phyloP scores from a whole-genome alignment of 2,888 invertebrate species.

The Caenorhabditis sinica region DNA sequence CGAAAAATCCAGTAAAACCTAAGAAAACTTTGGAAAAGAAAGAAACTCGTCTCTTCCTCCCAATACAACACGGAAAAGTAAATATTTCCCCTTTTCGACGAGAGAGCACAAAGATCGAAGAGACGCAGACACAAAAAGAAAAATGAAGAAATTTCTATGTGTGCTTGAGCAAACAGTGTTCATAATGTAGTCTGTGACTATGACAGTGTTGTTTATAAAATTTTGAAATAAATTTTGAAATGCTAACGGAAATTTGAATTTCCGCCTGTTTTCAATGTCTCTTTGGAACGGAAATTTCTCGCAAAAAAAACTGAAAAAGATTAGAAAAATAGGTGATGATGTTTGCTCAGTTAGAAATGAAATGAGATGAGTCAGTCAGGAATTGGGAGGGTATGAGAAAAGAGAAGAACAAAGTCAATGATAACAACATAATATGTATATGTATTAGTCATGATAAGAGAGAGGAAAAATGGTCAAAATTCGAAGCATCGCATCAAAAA shows the following conservation, averaged over 20 bases:
- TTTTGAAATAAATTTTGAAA: not conserved
- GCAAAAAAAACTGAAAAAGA: not conserved
- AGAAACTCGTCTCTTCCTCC: not conserved
- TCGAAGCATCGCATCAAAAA: too few relatives aligned
- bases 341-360: not conserved
- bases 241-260: not conserved
- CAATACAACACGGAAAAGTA: conserved; percentile 3
- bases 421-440: too few relatives aligned
- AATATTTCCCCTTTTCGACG: not conserved
- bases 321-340: not conserved
- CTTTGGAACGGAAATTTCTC: not conserved
- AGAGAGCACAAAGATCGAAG: not conserved
- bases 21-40: conserved; percentile 1
- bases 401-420: too few relatives aligned
- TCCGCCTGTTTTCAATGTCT: not conserved
- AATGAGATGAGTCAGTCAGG: not conserved
- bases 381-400: not conserved
- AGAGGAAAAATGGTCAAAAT: too few relatives aligned
- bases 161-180: conserved; percentile 29
- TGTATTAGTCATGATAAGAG: not conserved
- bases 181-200: conserved; percentile 35
- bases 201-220: not conserved
- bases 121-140: conserved; percentile 22
- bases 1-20: not conserved
- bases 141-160: too few relatives aligned